Percentiles rank a stretch among this genome's conserved stretches.
Evolutionary conservation across 1,140 invertebrate genomes (phyloP).

Genomic region (Macrocentrus cingulum): DNA sequence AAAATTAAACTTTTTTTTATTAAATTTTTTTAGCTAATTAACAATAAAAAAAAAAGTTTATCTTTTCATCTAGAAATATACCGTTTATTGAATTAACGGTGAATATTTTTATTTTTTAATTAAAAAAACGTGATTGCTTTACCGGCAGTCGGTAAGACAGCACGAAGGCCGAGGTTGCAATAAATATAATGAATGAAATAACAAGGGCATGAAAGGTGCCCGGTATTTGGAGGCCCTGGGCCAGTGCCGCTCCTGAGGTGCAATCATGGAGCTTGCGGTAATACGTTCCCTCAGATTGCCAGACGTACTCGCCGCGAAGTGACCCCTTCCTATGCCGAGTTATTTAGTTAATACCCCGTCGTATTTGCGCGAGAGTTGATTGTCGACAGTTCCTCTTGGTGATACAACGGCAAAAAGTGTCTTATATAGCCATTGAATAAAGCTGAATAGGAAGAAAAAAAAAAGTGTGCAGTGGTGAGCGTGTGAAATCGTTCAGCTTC

Average conservation of each 20-base stretch:
- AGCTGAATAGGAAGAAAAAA: slow-evolving; percentile 1
- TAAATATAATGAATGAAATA: background rate
- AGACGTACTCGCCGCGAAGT: slow-evolving; percentile 50
- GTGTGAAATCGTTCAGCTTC: too few species aligned
- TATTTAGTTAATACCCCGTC: slow-evolving; percentile 51
- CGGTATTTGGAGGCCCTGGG: slow-evolving; percentile 37
- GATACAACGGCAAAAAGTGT: slow-evolving; percentile 21
- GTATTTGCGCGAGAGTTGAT: slow-evolving; percentile 39
- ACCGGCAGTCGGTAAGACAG: too few species aligned
- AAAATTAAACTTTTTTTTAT: too few species aligned
- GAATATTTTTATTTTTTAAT: too few species aligned
- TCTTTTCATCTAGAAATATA: too few species aligned
- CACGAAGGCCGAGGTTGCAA: too few species aligned
- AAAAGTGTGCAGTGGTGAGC: too few species aligned
- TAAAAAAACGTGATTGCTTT: too few species aligned
- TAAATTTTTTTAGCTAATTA: too few species aligned
- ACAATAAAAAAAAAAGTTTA: too few species aligned
- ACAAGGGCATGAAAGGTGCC: slow-evolving; percentile 7
- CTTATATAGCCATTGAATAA: background rate
- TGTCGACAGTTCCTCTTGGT: slow-evolving; percentile 30
- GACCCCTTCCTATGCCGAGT: slow-evolving; percentile 45
- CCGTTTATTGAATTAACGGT: too few species aligned
- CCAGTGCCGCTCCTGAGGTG: slow-evolving; percentile 46
- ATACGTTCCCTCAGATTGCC: slow-evolving; percentile 47
- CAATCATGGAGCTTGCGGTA: slow-evolving; percentile 30